Base-by-base conservation (phyloP, 2,888 invertebrate genomes). In the Pseudeuparius sepicola region DNA sequence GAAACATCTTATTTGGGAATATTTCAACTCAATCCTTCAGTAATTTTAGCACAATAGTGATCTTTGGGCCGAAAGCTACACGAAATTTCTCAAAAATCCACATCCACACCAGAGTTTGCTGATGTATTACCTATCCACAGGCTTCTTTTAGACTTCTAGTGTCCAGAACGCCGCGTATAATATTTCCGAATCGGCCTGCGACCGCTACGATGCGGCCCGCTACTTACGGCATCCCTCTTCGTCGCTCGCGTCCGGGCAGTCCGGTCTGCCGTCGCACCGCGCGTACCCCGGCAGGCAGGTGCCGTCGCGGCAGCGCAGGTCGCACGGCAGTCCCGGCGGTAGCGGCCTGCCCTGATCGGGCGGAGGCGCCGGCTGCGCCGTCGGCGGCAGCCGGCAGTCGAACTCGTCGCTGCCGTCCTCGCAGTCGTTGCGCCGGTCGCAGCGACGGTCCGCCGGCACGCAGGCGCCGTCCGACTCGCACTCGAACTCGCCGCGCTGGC, bases 401-500 rank as follows among this genome's bases (percentile, higher is more conserved):
- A 50, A 49, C 55, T 75, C 75, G 53, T 75, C 75, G 16, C 65
- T 63, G 39, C 68, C 67, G 52, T 70, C 69, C 5, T 55, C 40
- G 58, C 83, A 83, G 53, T 82, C 76, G 2, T 31, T 40, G 4
- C 45, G 24, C 9, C 68, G 65, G 54, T 83, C 70, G 60, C 85
- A 86, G 27, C 65, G 64, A 36, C 60, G 61, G 23, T 50, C 51
- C 14, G 50, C 48, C 10, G 67, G 61, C 40, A 84, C 67, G 58
- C 84, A 85, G 14, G 18, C 40, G 7, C 40, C 40, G 27, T 61
- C 61, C 36, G 55, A 53, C 41, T 57, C 62, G 65, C 85, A 85
- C 49, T 71, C 70, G 66, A 82, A 83, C 63, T 84, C 70, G 45
- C 71, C 69, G 39, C 70, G 65, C 52, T 61, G 65, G 64, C 83